Base-by-base conservation (phyloP, 1,140 invertebrate species). In the Sitobion miscanthi region DNA sequence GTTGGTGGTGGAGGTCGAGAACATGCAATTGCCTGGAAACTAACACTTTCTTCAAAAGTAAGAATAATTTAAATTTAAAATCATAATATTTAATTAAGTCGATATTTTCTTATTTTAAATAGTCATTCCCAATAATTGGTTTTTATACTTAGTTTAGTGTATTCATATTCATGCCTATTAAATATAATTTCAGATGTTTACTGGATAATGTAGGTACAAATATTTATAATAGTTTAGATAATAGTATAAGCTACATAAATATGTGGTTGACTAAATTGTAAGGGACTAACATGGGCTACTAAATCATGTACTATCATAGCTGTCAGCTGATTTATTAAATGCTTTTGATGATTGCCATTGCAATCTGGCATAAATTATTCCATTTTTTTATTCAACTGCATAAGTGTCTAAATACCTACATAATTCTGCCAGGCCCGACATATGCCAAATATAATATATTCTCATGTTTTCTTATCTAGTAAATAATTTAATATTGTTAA, bases 1-100 rank as follows among this genome's bases (percentile, higher is more conserved):
- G 97, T 99, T 95, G 99, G 99, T 30, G 96, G 97, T 95, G 99
- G 99, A 69, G 99, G 98, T n/a, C 96, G 99, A 94, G 99, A 99
- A 96, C 98, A 99, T 96, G 98, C 98, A 23, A 96, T 99, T 94
- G 97, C 96, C 94, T 99, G 98, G 98, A 99, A 99, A 95, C 95
- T 99, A 17, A 95, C 97, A 2, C 97, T 98, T 95, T 99, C 98
- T 85, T 94, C 96, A 21, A 95, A 96, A 94, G 96, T 96, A 95
- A 95, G 94, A 94, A 89, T 86, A n/a, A 30, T 77, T 77, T 17
- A 35, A 77, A 77, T 77, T n/a, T 77, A 6, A n/a, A 77, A 77
- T 77, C 17, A 77, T n/a, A 17, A 35, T 77, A 17, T 77, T 35
- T n/a, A n/a, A 77, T 77, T n/a, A n/a, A 77, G 62, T n/a, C 30